A percentile compares a stretch with the other conserved stretches of the same genome.
Conservation (phyloP, 2,888 invertebrate species). For the Isotomurus palustris region DNA sequence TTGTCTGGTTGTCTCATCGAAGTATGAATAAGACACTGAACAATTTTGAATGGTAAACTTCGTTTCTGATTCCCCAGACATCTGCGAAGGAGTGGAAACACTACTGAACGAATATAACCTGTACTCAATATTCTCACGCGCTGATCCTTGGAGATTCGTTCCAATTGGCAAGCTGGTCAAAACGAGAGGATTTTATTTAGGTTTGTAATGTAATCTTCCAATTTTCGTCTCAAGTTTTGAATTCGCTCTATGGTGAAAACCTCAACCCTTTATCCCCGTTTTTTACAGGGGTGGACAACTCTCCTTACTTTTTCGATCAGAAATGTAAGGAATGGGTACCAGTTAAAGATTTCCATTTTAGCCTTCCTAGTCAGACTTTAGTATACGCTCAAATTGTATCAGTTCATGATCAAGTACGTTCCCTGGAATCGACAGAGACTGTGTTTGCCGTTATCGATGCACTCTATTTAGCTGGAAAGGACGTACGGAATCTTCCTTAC, state of each 20-base stretch:
- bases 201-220: background rate
- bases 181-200: constrained; percentile 2
- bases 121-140: background rate
- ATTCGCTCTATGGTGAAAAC: background rate
- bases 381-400: background rate
- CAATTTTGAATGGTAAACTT: background rate
- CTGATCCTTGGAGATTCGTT: background rate
- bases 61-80: background rate
- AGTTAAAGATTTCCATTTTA: background rate
- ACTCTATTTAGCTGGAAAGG: background rate
- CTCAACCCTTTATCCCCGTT: background rate
- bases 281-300: constrained; percentile 1
- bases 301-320: constrained; percentile 3
- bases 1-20: background rate
- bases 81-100: background rate
- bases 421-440: background rate
- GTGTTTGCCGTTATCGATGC: constrained; percentile 4
- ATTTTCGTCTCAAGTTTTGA: background rate
- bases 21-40: background rate
- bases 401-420: background rate
- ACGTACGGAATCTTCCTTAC: background rate
- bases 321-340: constrained; percentile 7
- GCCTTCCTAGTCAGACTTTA: background rate
- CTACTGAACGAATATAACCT: constrained; percentile 1
- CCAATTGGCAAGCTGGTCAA: background rate